phyloP scores from a whole-genome alignment of 2,797 vertebrate genomes.

The Accipiter fasciatus region DNA sequence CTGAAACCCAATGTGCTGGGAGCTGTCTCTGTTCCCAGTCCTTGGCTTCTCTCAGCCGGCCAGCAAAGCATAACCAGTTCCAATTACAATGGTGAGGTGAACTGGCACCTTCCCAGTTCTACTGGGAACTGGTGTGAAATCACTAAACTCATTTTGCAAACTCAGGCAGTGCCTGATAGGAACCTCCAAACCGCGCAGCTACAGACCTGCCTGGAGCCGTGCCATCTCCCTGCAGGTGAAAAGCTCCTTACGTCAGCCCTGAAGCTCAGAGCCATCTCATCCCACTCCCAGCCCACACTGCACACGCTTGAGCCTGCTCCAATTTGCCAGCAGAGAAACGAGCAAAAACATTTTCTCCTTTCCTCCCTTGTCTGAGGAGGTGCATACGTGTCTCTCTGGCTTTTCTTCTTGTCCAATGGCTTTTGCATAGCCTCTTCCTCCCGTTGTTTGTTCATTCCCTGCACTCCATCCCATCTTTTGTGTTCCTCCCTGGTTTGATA shows the following conservation, averaged over 20 bases:
- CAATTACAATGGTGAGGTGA: neutral
- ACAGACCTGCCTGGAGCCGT: neutral
- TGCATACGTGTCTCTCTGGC: neutral
- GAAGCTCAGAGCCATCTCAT: neutral
- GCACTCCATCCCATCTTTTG: conserved; percentile 73
- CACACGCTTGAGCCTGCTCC: neutral
- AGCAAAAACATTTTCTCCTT: conserved; percentile 24
- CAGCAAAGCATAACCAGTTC: neutral
- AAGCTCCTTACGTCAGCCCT: neutral
- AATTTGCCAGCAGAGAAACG: conserved; percentile 22
- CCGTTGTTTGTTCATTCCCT: neutral
- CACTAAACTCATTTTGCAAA: neutral
- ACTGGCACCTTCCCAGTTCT: neutral
- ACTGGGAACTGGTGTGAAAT: neutral
- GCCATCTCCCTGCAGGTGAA: neutral
- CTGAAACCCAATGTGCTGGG: neutral
- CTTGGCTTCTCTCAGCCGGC: neutral
- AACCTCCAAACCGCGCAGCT: neutral
- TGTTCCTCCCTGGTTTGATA: conserved; percentile 61
- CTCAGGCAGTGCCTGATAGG: neutral
- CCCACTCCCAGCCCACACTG: neutral
- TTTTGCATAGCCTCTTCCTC: neutral
- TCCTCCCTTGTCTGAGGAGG: neutral
- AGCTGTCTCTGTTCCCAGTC: neutral
- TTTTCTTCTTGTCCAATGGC: conserved; percentile 2